Evolutionary conservation across 2,113 vertebrate species (phyloP).

Genomic region (Sinocyclocheilus anophthalmus): DNA sequence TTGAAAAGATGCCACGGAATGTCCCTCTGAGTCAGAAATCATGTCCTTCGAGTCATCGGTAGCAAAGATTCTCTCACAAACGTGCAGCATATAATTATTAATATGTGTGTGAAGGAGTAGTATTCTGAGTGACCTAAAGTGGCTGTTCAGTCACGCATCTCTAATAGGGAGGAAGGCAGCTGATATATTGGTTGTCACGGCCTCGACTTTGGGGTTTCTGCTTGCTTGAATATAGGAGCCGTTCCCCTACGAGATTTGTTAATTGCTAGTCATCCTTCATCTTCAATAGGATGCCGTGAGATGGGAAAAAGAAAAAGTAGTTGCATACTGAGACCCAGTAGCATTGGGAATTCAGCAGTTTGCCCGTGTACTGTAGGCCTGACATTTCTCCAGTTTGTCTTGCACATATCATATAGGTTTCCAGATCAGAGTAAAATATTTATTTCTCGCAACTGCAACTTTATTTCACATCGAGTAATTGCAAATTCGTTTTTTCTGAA

Average conservation of each 20-base stretch:
- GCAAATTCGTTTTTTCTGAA: no score
- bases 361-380: slow-evolving; percentile 1
- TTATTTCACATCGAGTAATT: no score
- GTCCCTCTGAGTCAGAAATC: no score
- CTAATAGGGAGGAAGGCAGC: background rate
- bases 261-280: slow-evolving; percentile 38
- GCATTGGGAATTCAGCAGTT: background rate
- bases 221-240: slow-evolving; percentile 50
- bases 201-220: slow-evolving; percentile 58
- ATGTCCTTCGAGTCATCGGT: no score
- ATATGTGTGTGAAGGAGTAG: background rate
- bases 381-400: background rate
- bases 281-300: slow-evolving; percentile 47
- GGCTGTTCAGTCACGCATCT: background rate
- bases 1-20: no score
- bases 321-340: background rate
- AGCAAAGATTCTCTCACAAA: background rate
- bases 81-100: slow-evolving; percentile 8
- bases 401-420: background rate
- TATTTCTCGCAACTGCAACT: no score
- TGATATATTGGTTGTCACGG: slow-evolving; percentile 36
- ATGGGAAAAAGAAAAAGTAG: background rate
- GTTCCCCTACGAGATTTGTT: slow-evolving; percentile 52
- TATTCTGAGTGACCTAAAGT: background rate
- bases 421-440: no score